phyloP scores from a whole-genome alignment of 2,797 vertebrate species.

The Enteromius paludinosus region DNA sequence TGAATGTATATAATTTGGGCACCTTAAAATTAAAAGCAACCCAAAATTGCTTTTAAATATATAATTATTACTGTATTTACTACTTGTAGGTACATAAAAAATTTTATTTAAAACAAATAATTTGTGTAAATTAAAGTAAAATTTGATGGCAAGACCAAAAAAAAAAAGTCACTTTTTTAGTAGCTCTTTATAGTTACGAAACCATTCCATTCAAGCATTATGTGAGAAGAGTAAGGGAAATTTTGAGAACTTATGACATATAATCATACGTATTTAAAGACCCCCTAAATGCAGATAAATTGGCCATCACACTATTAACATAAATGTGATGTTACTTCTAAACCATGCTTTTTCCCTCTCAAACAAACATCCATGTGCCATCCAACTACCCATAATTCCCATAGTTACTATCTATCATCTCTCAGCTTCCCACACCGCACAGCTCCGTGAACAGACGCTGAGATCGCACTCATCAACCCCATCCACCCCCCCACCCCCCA shows the following conservation, averaged over 20 bases:
- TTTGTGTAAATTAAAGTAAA: neutral
- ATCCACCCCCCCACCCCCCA: no score
- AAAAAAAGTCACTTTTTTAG: neutral
- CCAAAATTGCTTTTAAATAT: neutral
- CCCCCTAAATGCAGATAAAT: neutral
- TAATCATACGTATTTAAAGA: neutral
- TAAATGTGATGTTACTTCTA: neutral
- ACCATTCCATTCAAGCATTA: constrained; percentile 58
- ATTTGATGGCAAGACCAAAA: constrained; percentile 52
- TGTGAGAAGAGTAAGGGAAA: constrained; percentile 57
- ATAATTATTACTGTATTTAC: neutral
- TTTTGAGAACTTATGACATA: constrained; percentile 39
- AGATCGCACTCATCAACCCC: constrained; percentile 36
- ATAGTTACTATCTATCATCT: constrained; percentile 27
- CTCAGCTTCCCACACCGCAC: constrained; percentile 31
- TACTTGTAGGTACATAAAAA: neutral
- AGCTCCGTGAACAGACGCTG: constrained; percentile 25
- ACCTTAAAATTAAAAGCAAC: neutral
- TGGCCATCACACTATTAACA: neutral
- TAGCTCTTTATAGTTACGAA: constrained; percentile 56
- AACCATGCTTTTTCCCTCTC: neutral
- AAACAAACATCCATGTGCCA: neutral
- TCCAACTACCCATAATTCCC: constrained; percentile 19
- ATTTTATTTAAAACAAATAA: neutral
- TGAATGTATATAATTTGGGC: neutral